Evolutionary conservation across 1,140 invertebrate species (phyloP), one percentile per base, ranked within the genome.

Genomic region (Meloidogyne exigua): DNA sequence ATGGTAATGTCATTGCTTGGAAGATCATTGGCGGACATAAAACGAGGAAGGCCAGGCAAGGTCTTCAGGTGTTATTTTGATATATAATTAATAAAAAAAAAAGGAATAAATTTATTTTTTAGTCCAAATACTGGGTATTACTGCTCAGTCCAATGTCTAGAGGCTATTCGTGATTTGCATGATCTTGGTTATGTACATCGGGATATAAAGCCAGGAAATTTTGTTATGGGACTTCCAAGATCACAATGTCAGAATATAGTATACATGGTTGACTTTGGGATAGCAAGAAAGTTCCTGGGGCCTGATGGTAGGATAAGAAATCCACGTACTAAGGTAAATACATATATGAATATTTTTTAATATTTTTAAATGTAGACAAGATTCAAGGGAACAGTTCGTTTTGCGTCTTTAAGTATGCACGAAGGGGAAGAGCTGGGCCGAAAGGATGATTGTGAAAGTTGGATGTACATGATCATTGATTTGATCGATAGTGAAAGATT

Each of bases 171-270:
- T 18, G 72, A 75, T 68, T 39, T 80, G 57, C 79, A 80, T 15
- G 71, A 32, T 23, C 85, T 84, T 63, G 85, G 83, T 9, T 84
- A 84, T 63, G 42, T 84, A 25, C 83, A 84, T 76, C 79, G 84
- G 18, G 83, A 84, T 57, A 75, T 85, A 15, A 84, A 82, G 69
- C 81, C 81, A 23, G 84, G 75, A 39, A 85, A 85, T 66, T 86
- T 83, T 64, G 79, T 80, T 12, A 80, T 85, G 57, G 83, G 83
- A 15, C 75, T 57, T n/a, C 18, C 49, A n/a, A 18, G 49, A 57
- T n/a, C 49, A 57, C 18, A 57, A n/a, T n/a, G 5, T n/a, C 49
- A 57, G n/a, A 57, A 57, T 10, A 57, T n/a, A n/a, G 49, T 70
- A 15, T 70, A 70, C 18, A n/a, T 70, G 32, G 25, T 70, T 15